Evolutionary conservation across 2,888 invertebrate genomes (phyloP).

Genomic region (Agonopterix alstromeriana): DNA sequence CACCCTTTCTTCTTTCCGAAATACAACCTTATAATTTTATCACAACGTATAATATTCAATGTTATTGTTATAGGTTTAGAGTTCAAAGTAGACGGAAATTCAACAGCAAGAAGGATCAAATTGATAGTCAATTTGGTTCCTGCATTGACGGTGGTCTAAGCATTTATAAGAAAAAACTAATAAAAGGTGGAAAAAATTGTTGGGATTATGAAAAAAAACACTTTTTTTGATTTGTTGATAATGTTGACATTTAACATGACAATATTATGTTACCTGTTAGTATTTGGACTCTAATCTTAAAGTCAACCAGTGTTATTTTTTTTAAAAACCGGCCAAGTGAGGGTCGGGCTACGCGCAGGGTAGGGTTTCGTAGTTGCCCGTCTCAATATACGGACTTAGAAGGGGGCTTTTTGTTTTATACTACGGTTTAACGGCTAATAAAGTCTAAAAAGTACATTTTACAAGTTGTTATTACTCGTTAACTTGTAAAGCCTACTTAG

Average conservation of each 20-base stretch:
- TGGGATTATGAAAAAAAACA: constrained; percentile 3
- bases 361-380: no score
- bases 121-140: neutral
- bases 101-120: neutral
- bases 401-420: no score
- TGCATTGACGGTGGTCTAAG: constrained; percentile 21
- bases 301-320: no score
- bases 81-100: neutral
- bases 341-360: no score
- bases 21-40: neutral
- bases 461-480: no score
- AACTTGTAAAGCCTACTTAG: no score
- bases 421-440: no score
- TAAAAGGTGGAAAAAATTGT: constrained; percentile 17
- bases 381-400: no score
- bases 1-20: neutral
- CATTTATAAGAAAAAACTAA: constrained; percentile 17
- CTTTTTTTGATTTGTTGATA: constrained; percentile 17
- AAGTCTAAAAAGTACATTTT: no score
- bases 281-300: no score
- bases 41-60: neutral
- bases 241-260: constrained; percentile 14
- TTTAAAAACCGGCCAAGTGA: no score
- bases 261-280: constrained; percentile 17
- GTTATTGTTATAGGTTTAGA: neutral